These are phyloP conservation scores for Acinonyx jubatus DNA, from an alignment of 2,113 vertebrate genomes.

Conservation along the genomic window DNA sequence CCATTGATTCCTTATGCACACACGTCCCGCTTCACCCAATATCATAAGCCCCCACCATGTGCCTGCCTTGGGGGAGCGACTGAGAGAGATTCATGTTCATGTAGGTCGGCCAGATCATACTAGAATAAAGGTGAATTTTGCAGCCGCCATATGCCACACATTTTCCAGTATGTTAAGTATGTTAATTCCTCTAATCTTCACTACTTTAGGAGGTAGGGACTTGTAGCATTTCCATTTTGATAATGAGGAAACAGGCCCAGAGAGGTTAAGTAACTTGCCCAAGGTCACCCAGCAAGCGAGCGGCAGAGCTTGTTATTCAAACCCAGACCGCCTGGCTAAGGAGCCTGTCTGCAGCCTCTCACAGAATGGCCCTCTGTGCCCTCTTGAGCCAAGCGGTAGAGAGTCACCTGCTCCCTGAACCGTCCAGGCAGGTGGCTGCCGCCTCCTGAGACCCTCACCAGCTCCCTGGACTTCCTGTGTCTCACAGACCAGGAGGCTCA, in stretches of 20 bases:
- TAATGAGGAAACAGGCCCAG: background rate
- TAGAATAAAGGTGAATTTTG: too few relatives aligned
- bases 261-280: background rate
- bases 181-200: background rate
- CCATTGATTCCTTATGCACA: too few relatives aligned
- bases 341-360: background rate
- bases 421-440: background rate
- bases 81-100: fast-evolving
- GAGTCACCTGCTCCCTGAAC: background rate
- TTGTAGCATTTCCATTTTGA: background rate
- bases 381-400: background rate
- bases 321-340: background rate
- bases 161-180: background rate
- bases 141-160: background rate
- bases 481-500: background rate
- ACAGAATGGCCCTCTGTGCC: fast-evolving
- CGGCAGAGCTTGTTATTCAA: background rate
- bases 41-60: background rate
- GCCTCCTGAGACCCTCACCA: background rate
- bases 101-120: fast-evolving
- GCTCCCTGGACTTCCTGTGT: background rate
- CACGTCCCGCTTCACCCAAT: background rate
- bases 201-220: background rate
- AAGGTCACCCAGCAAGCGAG: background rate
- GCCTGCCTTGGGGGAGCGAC: background rate